Conservation (phyloP, 2,888 invertebrate genomes). For the Andricus curvator region DNA sequence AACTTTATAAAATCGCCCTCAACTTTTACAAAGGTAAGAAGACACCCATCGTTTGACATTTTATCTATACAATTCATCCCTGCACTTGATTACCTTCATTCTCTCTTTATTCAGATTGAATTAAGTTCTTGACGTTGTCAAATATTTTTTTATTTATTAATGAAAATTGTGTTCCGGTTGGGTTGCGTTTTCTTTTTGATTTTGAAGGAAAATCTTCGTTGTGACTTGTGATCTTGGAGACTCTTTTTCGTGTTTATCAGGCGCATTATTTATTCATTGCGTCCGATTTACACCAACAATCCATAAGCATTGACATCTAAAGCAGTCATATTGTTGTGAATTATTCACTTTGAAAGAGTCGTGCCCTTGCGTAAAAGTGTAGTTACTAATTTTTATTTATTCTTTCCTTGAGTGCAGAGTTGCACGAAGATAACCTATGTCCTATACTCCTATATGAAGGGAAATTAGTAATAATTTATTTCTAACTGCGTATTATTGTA, state of each 20-base stretch:
- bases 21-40: conserved; percentile 94
- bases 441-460: no score
- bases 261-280: conserved; percentile 28
- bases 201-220: not conserved
- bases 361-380: conserved; percentile 22
- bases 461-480: not conserved
- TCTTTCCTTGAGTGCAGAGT: not conserved
- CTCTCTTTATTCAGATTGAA: not conserved
- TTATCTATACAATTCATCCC: conserved; percentile 2
- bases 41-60: conserved; percentile 26
- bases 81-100: not conserved
- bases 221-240: not conserved
- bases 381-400: not conserved
- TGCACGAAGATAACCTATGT: not conserved
- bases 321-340: not conserved
- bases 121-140: not conserved
- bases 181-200: not conserved
- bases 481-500: not conserved
- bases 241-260: conserved; percentile 19
- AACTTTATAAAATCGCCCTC: conserved; percentile 93
- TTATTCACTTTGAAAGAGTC: conserved; percentile 18
- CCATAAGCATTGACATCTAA: conserved; percentile 43
- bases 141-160: not conserved
- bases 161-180: not conserved
- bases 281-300: conserved; percentile 36